Percentiles rank a stretch among this genome's conserved stretches.
Evolutionary conservation across 2,888 invertebrate species (phyloP).

Genomic region (Pherbina coryleti): DNA sequence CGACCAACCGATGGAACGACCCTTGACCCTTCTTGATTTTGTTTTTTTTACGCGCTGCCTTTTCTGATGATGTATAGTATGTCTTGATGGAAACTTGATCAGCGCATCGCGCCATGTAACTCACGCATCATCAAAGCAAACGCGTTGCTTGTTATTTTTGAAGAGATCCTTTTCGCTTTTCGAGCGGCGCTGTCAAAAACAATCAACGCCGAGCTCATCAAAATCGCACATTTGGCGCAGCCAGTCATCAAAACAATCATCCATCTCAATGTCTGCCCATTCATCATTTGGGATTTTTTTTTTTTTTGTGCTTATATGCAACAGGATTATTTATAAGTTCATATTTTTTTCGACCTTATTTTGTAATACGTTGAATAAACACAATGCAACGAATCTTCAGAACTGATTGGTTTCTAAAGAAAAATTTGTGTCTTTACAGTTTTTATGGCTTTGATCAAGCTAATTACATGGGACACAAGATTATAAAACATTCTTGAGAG

Average conservation of each 20-base stretch:
- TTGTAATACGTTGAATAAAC: no score
- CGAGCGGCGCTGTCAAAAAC: constrained; percentile 60
- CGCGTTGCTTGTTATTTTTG: neutral
- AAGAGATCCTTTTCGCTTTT: constrained; percentile 5
- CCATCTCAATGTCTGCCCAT: constrained; percentile 40
- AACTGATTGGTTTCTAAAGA: no score
- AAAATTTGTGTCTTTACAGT: no score
- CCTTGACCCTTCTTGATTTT: constrained; percentile 22
- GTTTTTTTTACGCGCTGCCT: neutral
- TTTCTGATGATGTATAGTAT: neutral
- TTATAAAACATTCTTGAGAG: no score
- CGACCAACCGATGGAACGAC: neutral
- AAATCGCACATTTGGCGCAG: constrained; percentile 38
- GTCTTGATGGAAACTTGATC: neutral
- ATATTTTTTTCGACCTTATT: no score
- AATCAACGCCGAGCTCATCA: constrained; percentile 56
- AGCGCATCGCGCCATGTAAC: neutral
- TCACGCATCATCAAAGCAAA: constrained; percentile 14
- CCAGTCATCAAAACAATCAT: constrained; percentile 22
- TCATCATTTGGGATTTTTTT: constrained; percentile 40
- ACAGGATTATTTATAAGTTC: neutral
- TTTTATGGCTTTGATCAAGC: no score
- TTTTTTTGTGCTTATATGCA: neutral
- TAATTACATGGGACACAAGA: no score
- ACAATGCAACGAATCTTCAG: no score